A percentile compares a stretch with the other conserved stretches of the same genome.
Evolutionary conservation across 2,888 invertebrate genomes (phyloP).

Genomic region (Cheilosia urbana): DNA sequence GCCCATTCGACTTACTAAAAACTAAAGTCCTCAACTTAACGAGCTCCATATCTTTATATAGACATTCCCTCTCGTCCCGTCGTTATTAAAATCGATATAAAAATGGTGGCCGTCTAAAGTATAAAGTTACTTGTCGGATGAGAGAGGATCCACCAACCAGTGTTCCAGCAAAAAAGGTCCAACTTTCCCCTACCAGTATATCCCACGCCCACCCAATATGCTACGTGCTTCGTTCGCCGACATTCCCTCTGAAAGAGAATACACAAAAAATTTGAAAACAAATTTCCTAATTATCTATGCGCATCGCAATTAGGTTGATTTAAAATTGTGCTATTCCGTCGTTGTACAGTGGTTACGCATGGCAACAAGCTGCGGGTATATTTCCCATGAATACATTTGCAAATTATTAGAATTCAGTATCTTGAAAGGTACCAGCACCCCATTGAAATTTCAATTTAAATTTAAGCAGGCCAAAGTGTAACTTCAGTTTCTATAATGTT

Average conservation of each 20-base stretch:
- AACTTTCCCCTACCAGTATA: background rate
- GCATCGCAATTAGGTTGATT: slow-evolving; percentile 59
- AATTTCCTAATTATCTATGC: slow-evolving; percentile 64
- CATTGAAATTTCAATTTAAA: slow-evolving; percentile 18
- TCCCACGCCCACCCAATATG: too few relatives aligned
- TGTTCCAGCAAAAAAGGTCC: too few relatives aligned
- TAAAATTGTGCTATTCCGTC: slow-evolving; percentile 20
- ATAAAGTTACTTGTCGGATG: too few relatives aligned
- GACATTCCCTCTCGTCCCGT: too few relatives aligned
- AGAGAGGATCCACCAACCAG: too few relatives aligned
- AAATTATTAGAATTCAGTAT: slow-evolving; percentile 16
- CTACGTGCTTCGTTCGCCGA: background rate
- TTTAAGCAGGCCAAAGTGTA: slow-evolving; percentile 9
- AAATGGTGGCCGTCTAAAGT: too few relatives aligned
- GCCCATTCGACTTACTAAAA: too few relatives aligned
- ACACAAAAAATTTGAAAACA: background rate
- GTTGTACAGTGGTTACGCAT: slow-evolving; percentile 20
- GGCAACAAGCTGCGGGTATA: background rate
- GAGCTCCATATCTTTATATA: too few relatives aligned
- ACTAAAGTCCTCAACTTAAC: too few relatives aligned
- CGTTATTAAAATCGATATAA: too few relatives aligned
- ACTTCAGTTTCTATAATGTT: slow-evolving; percentile 23
- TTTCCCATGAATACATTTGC: slow-evolving; percentile 59
- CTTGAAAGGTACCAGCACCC: background rate
- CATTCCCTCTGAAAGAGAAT: too few relatives aligned